Conservation (phyloP, 1,140 invertebrate genomes). For the Trachymyrmex septentrionalis region DNA sequence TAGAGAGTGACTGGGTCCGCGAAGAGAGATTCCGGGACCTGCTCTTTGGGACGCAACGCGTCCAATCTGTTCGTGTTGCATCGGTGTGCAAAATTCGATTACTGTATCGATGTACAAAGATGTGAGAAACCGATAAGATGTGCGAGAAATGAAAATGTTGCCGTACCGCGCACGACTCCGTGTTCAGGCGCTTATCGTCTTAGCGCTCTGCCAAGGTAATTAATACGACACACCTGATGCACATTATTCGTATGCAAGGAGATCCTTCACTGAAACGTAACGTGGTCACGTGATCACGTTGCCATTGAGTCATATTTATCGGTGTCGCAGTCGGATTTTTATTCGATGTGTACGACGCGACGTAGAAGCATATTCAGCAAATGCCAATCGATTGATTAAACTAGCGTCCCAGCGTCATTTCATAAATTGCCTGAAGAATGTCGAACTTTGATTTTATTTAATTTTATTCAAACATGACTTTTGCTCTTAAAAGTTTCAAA, state of each 20-base stretch:
- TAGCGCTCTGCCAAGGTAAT: slow-evolving; percentile 64
- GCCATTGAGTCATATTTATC: slow-evolving; percentile 68
- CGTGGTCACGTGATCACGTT: slow-evolving; percentile 53
- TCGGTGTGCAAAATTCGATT: neutral
- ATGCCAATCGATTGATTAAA: neutral
- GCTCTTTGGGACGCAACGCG: neutral
- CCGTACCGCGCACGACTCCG: neutral
- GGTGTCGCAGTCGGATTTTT: slow-evolving; percentile 35
- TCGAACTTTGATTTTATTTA: neutral
- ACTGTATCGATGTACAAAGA: neutral
- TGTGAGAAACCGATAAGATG: slow-evolving; percentile 24
- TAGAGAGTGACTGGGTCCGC: slow-evolving; percentile 2
- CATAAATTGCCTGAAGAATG: neutral
- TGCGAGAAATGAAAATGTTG: slow-evolving; percentile 47
- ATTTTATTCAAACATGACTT: no score
- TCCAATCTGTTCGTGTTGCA: neutral
- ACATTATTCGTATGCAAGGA: neutral
- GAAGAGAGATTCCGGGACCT: neutral
- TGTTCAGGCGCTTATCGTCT: neutral
- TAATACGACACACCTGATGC: neutral
- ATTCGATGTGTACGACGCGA: neutral
- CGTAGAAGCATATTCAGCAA: slow-evolving; percentile 8
- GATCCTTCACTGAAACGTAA: slow-evolving; percentile 28
- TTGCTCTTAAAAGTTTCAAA: neutral
- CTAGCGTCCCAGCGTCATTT: neutral